Evolutionary conservation across 2,888 invertebrate species (phyloP).

Genomic region (Parnassius smintheus): DNA sequence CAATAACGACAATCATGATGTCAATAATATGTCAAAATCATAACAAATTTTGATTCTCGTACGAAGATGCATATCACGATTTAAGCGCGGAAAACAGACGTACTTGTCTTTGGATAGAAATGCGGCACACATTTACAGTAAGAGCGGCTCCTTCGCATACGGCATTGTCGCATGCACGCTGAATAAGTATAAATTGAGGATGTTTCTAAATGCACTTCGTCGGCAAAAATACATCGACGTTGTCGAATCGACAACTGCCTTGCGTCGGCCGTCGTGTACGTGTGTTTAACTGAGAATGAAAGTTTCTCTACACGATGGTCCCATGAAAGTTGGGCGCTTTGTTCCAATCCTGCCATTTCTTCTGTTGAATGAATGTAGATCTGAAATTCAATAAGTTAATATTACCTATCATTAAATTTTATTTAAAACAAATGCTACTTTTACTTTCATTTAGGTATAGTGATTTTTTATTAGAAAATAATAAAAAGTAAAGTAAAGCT

Average conservation of each 20-base stretch:
- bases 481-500: too few relatives aligned
- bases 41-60: too few relatives aligned
- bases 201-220: conserved; percentile 83
- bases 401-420: too few relatives aligned
- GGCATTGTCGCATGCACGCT: conserved; percentile 87
- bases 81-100: conserved; percentile 35
- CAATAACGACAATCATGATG: too few relatives aligned
- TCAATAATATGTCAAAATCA: too few relatives aligned
- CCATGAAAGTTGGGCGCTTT: conserved; percentile 87
- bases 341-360: conserved; percentile 85
- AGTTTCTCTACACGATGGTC: conserved; percentile 81
- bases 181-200: conserved; percentile 85
- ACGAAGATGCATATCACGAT: neutral
- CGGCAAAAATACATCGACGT: conserved; percentile 86
- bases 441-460: too few relatives aligned
- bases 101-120: conserved; percentile 84
- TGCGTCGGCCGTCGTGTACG: conserved; percentile 88
- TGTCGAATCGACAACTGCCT: conserved; percentile 84
- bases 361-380: conserved; percentile 84
- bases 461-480: too few relatives aligned
- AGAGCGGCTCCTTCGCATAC: conserved; percentile 83
- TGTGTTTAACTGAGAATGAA: conserved; percentile 87
- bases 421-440: too few relatives aligned
- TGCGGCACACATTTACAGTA: conserved; percentile 87
- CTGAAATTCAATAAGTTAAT: neutral